These are phyloP conservation scores for Formica selysi DNA, from an alignment of 1,140 invertebrate species.

Conservation along the genomic window DNA sequence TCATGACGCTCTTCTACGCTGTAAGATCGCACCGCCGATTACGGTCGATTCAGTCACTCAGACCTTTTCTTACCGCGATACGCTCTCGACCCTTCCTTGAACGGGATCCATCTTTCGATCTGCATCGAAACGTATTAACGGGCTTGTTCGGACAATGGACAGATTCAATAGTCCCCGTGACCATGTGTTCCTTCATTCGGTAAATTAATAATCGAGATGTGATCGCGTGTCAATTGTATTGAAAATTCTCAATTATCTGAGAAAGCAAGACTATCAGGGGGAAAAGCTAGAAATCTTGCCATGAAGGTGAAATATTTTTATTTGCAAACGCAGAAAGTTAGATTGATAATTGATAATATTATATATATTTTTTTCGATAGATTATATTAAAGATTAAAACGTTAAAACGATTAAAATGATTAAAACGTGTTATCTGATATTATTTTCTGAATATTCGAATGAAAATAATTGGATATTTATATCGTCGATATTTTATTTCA, in stretches of 20 bases:
- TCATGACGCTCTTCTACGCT: slow-evolving; percentile 66
- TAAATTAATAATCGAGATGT: slow-evolving; percentile 46
- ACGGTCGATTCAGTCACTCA: slow-evolving; percentile 46
- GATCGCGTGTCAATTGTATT: slow-evolving; percentile 11
- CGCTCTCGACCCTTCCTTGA: slow-evolving; percentile 28
- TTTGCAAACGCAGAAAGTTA: background rate
- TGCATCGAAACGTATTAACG: slow-evolving; percentile 40
- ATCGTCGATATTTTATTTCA: background rate
- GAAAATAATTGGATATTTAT: background rate
- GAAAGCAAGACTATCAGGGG: background rate
- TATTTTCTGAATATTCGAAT: slow-evolving; percentile 5
- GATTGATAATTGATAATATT: background rate
- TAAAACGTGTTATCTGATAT: background rate
- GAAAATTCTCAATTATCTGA: slow-evolving; percentile 16
- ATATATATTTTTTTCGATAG: background rate
- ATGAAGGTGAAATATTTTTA: background rate
- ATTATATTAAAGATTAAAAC: background rate
- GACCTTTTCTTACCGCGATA: slow-evolving; percentile 16
- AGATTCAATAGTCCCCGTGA: slow-evolving; percentile 38
- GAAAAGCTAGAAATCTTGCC: background rate
- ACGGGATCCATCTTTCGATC: slow-evolving; percentile 39
- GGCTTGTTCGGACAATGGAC: slow-evolving; percentile 48
- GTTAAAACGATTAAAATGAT: background rate
- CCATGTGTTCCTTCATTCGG: slow-evolving; percentile 36
- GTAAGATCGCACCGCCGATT: slow-evolving; percentile 60